phyloP scores from a whole-genome alignment of 2,113 vertebrate species.

The Sturnus vulgaris region DNA sequence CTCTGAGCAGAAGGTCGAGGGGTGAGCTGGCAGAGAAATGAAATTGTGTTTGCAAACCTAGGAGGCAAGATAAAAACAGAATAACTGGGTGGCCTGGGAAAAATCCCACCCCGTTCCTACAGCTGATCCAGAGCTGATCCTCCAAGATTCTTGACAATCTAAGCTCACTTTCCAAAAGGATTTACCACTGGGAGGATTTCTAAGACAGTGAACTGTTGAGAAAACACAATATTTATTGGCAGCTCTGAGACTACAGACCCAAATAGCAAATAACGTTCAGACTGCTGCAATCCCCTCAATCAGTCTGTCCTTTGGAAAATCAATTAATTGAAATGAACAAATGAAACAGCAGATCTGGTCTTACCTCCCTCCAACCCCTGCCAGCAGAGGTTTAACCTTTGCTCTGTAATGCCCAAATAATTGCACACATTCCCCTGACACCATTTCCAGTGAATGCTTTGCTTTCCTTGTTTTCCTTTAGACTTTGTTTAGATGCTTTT shows the following conservation, averaged over 20 bases:
- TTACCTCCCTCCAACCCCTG: neutral
- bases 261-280: neutral
- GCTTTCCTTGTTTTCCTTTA: neutral
- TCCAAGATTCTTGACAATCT: neutral
- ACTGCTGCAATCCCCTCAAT: neutral
- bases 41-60: neutral
- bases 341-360: neutral
- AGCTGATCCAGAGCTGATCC: neutral
- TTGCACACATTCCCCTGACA: neutral
- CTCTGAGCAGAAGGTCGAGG: neutral
- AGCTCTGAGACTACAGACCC: neutral
- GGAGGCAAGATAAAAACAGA: neutral
- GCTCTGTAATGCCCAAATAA: neutral
- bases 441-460: neutral
- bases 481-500: neutral
- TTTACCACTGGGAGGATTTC: neutral
- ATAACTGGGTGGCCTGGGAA: neutral
- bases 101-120: neutral
- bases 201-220: neutral
- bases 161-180: neutral
- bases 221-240: neutral
- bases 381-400: neutral
- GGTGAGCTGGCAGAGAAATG: neutral
- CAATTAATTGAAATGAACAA: neutral
- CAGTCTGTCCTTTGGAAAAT: neutral